Conservation (phyloP, 2,113 vertebrate species). For the Vireo altiloquus region DNA sequence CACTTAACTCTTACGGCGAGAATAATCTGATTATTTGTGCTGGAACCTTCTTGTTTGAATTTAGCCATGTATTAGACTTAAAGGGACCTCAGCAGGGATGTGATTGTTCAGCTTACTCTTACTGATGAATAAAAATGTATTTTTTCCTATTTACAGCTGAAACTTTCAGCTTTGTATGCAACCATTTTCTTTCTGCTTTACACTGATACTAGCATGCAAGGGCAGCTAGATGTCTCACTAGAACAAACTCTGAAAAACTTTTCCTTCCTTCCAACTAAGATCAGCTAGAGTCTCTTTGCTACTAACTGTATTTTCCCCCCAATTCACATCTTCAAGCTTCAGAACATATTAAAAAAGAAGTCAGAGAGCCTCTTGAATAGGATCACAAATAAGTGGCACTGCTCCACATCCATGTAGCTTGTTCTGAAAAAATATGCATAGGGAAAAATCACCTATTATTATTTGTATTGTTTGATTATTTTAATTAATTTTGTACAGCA, state of each 20-base stretch:
- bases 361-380: background rate
- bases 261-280: background rate
- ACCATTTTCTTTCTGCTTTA: background rate
- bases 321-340: background rate
- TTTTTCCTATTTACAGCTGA: background rate
- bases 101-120: background rate
- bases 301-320: background rate
- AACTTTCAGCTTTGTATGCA: background rate
- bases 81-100: background rate
- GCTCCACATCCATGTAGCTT: background rate
- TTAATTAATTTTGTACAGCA: background rate
- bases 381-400: background rate
- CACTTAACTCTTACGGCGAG: background rate
- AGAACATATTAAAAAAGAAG: background rate
- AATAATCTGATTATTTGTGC: slow-evolving; percentile 6
- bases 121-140: background rate
- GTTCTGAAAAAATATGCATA: background rate
- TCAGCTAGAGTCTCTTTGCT: background rate
- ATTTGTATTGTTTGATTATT: background rate
- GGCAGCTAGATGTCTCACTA: slow-evolving; percentile 73
- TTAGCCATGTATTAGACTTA: background rate
- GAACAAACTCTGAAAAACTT: slow-evolving; percentile 55
- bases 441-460: background rate
- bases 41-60: background rate
- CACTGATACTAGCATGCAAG: slow-evolving; percentile 45